phyloP scores from a whole-genome alignment of 2,797 vertebrate genomes.

The Muscicapa striata region DNA sequence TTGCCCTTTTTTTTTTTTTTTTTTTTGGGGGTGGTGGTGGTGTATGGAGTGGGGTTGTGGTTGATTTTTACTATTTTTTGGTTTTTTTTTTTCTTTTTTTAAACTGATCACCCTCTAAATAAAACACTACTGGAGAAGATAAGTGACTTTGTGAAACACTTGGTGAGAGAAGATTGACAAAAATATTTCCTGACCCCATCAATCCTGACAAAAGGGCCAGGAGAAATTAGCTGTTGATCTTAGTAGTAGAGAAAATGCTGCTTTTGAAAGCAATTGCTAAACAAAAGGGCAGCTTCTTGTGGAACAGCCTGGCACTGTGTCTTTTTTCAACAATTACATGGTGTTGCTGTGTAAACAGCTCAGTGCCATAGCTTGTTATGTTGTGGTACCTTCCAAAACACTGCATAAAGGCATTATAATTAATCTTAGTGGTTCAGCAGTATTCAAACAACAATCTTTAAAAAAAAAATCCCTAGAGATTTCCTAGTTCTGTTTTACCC shows the following conservation, averaged over 20 bases:
- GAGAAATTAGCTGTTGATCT: neutral
- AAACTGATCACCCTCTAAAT: neutral
- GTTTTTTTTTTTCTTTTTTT: neutral
- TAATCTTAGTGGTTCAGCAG: neutral
- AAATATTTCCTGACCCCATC: neutral
- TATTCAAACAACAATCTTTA: neutral
- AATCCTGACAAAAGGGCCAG: neutral
- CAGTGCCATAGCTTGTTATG: neutral
- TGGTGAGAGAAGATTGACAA: neutral
- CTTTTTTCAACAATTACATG: neutral
- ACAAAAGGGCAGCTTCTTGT: neutral
- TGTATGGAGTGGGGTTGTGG: neutral
- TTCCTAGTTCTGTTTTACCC: neutral
- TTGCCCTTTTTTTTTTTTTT: neutral
- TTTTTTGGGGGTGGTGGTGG: too few species aligned
- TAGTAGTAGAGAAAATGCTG: neutral
- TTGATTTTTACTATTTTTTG: fast-evolving
- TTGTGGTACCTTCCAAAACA: neutral
- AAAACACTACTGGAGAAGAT: neutral
- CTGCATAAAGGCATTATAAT: neutral
- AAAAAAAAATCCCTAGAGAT: neutral
- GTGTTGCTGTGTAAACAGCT: neutral
- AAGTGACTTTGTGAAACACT: neutral
- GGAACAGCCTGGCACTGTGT: neutral
- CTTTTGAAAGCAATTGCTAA: neutral